Conservation (phyloP, 2,888 invertebrate species). For the Neuroscelio doddi region DNA sequence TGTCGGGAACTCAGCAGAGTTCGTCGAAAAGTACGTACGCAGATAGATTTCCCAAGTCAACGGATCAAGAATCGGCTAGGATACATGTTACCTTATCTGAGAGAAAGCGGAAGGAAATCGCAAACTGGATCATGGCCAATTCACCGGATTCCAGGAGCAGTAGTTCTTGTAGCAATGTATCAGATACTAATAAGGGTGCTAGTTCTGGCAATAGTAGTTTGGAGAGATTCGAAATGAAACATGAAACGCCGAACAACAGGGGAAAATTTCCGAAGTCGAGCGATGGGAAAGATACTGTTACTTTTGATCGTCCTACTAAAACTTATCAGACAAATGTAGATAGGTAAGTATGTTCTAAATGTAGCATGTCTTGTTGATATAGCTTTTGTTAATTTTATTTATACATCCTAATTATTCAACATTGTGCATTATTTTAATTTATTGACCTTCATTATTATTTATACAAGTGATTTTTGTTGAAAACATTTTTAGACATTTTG, state of each 20-base stretch:
- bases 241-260: constrained; percentile 70
- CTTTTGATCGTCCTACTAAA: constrained; percentile 1
- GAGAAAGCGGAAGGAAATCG: constrained; percentile 62
- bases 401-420: no score
- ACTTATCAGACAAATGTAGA: constrained; percentile 1
- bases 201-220: constrained; percentile 68
- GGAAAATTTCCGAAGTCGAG: constrained; percentile 50
- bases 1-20: constrained; percentile 17
- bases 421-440: no score
- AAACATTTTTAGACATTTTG: no score
- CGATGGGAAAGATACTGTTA: constrained; percentile 5
- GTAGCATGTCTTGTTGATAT: no score
- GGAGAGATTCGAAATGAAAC: constrained; percentile 64
- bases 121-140: constrained; percentile 62
- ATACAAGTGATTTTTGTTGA: no score
- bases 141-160: constrained; percentile 52
- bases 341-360: not conserved
- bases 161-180: constrained; percentile 57
- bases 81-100: constrained; percentile 51
- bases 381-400: no score
- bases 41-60: not conserved
- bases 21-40: constrained; percentile 1
- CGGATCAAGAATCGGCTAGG: not conserved
- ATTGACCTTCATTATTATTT: no score
- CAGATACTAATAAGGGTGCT: constrained; percentile 53